Evolutionary conservation across 2,797 vertebrate species (phyloP).

Genomic region (Dicrostonyx torquatus): DNA sequence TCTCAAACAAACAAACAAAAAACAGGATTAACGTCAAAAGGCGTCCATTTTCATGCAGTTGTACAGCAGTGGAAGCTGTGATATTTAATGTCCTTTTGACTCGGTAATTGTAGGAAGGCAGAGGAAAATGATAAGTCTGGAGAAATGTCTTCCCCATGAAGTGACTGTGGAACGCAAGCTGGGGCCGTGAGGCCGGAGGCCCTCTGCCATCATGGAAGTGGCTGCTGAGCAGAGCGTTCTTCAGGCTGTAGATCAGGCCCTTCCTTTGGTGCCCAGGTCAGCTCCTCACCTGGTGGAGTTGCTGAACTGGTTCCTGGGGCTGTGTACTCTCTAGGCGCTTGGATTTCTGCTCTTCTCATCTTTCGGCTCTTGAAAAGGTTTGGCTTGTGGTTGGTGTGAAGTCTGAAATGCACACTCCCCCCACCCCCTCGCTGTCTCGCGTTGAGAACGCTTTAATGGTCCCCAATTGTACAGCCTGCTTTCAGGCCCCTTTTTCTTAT

Average conservation of each 20-base stretch:
- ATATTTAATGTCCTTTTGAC: conserved; percentile 88
- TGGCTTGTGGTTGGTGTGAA: conserved; percentile 78
- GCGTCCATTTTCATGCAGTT: conserved; percentile 85
- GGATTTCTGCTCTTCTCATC: conserved; percentile 83
- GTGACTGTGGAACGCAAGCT: conserved; percentile 73
- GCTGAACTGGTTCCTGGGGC: conserved; percentile 82
- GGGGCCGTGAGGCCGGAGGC: conserved; percentile 65
- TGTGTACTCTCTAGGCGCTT: conserved; percentile 70
- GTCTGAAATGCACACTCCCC: conserved; percentile 73
- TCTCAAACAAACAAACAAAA: conserved; percentile 81
- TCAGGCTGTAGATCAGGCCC: conserved; percentile 69
- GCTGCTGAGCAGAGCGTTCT: conserved; percentile 81
- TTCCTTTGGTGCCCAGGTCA: conserved; percentile 24
- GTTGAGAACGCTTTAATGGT: conserved; percentile 67
- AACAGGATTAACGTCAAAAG: conserved; percentile 85
- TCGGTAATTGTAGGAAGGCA: conserved; percentile 86
- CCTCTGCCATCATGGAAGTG: conserved; percentile 76
- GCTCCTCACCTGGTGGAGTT: conserved; percentile 73
- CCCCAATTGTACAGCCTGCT: conserved; percentile 66
- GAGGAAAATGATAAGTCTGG: conserved; percentile 84
- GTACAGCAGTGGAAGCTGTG: conserved; percentile 83
- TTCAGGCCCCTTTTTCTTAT: conserved; percentile 73
- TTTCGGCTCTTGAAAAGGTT: conserved; percentile 84
- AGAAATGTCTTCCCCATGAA: conserved; percentile 74
- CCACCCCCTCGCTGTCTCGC: conserved; percentile 57